A percentile compares a stretch with the other conserved stretches of the same genome.
These are phyloP conservation scores for Otis tarda DNA, from an alignment of 2,113 vertebrate genomes.

Conservation along the genomic window DNA sequence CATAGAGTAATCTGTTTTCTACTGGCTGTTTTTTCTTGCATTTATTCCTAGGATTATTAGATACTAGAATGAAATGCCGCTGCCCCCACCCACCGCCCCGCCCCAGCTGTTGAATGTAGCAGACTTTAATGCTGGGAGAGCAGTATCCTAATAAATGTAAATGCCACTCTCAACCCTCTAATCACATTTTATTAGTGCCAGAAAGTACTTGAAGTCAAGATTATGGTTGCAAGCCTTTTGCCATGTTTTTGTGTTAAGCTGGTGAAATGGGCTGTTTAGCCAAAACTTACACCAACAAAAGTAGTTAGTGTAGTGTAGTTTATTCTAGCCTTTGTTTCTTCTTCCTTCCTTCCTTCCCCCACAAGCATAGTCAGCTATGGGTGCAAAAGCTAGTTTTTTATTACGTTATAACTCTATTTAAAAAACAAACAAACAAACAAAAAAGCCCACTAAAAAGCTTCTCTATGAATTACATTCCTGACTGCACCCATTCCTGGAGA, in stretches of 20 bases:
- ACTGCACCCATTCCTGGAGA: background rate
- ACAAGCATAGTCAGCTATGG: background rate
- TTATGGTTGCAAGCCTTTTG: background rate
- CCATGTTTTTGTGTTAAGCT: background rate
- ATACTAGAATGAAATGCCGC: too few relatives aligned
- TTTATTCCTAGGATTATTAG: background rate
- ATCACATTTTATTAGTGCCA: background rate
- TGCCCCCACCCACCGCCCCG: rapidly evolving
- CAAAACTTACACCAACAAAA: background rate
- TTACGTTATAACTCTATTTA: background rate
- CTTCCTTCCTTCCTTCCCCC: background rate
- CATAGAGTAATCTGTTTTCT: background rate
- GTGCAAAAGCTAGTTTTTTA: background rate
- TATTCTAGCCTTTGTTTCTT: background rate
- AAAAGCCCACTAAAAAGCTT: background rate
- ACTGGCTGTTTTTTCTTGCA: background rate
- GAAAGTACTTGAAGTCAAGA: background rate
- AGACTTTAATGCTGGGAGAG: background rate
- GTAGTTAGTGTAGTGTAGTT: background rate
- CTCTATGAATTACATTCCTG: background rate
- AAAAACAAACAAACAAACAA: background rate
- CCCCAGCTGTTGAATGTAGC: background rate
- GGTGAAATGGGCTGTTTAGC: background rate
- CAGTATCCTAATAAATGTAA: background rate
- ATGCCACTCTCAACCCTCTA: background rate